A percentile compares a stretch with the other conserved stretches of the same genome.
phyloP scores from a whole-genome alignment of 1,140 invertebrate species.

The Eufriesea mexicana region DNA sequence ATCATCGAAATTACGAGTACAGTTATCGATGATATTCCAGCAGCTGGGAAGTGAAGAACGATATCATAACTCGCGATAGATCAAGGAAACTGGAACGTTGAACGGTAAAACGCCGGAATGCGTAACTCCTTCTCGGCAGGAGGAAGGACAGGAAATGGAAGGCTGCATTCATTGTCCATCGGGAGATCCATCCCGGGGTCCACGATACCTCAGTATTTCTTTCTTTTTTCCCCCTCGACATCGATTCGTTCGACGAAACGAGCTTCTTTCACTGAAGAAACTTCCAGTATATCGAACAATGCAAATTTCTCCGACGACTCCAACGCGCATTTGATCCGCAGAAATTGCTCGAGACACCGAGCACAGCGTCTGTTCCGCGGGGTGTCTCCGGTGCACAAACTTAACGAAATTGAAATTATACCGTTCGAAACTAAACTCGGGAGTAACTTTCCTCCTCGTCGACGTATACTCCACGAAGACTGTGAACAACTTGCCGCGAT shows the following conservation, averaged over 20 bases:
- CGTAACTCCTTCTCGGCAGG: constrained; percentile 18
- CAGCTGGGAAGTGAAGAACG: constrained; percentile 17
- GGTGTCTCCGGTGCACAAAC: background rate
- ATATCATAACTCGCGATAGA: constrained; percentile 57
- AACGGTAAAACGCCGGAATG: constrained; percentile 57
- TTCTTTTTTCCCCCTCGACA: too few species aligned
- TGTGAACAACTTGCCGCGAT: too few species aligned
- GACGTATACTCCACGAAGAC: too few species aligned
- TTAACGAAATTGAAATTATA: background rate
- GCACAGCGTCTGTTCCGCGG: background rate
- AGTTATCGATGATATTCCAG: constrained; percentile 53
- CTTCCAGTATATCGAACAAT: constrained; percentile 20
- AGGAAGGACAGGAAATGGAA: constrained; percentile 31
- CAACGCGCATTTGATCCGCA: constrained; percentile 2
- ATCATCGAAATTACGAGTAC: constrained; percentile 42
- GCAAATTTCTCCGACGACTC: background rate
- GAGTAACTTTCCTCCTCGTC: background rate
- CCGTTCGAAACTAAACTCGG: background rate
- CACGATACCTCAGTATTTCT: constrained; percentile 14
- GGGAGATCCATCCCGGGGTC: constrained; percentile 21
- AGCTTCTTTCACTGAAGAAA: constrained; percentile 1
- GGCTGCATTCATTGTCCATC: constrained; percentile 16
- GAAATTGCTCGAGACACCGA: constrained; percentile 17
- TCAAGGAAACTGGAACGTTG: constrained; percentile 52
- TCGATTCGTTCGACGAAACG: background rate